Conservation (phyloP, 2,888 invertebrate species). For the Gasteruption jaculator region DNA sequence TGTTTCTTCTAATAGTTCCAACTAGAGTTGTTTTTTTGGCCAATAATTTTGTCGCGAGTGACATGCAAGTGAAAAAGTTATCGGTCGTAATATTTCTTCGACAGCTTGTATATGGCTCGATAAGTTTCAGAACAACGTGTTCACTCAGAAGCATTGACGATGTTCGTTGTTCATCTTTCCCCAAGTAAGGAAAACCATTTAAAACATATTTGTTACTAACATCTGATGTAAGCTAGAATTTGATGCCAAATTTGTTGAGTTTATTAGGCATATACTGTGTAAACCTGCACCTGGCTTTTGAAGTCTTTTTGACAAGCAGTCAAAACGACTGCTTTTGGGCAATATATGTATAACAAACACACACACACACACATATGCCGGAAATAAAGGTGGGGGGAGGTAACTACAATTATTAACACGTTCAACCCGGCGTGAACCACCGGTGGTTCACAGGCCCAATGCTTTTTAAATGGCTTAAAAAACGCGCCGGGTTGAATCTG, state of each 20-base stretch:
- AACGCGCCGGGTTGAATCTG: no score
- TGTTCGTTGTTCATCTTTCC: conserved; percentile 22
- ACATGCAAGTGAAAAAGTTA: conserved; percentile 30
- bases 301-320: no score
- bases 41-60: conserved; percentile 24
- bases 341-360: no score
- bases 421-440: no score
- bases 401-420: no score
- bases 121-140: conserved; percentile 29
- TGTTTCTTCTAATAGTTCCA: conserved; percentile 27
- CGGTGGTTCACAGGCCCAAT: no score
- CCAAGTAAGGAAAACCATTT: conserved; percentile 31
- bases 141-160: conserved; percentile 24
- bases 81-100: conserved; percentile 30
- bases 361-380: no score
- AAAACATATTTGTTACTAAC: conserved; percentile 27
- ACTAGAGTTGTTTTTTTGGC: conserved; percentile 29
- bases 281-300: conserved; percentile 35
- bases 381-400: no score
- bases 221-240: conserved; percentile 33
- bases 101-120: conserved; percentile 26
- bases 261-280: conserved; percentile 37
- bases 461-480: no score
- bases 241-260: conserved; percentile 23
- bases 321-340: no score